Evolutionary conservation across 2,797 vertebrate species (phyloP).

Genomic region (Sardinella longiceps): DNA sequence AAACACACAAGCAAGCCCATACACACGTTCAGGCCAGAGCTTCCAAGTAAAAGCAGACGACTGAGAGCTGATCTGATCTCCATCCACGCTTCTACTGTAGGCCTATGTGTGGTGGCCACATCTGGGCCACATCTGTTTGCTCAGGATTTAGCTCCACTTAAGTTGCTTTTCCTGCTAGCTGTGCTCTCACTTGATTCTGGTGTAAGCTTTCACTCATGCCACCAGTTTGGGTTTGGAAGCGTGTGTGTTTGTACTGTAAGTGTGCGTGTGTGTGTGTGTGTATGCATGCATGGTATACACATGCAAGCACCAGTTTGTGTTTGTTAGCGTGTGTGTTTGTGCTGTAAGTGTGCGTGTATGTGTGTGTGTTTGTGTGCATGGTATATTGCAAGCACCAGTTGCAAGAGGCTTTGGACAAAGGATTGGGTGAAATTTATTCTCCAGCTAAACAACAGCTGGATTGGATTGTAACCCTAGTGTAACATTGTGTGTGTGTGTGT

Average conservation of each 20-base stretch:
- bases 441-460: background rate
- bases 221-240: conserved; percentile 38
- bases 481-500: background rate
- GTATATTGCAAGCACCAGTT: background rate
- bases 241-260: background rate
- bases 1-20: conserved; percentile 39
- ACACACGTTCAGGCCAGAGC: conserved; percentile 48
- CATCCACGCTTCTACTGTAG: conserved; percentile 66
- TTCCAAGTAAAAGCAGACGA: conserved; percentile 52
- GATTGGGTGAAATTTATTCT: background rate
- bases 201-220: conserved; percentile 67
- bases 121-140: conserved; percentile 78
- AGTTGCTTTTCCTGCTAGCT: conserved; percentile 69
- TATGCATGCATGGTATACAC: too few species aligned
- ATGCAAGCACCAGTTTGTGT: background rate
- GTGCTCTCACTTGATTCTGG: conserved; percentile 57
- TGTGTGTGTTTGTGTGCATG: background rate
- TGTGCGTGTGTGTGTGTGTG: conserved; percentile 5
- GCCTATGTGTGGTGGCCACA: conserved; percentile 67
- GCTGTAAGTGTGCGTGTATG: background rate
- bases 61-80: conserved; percentile 34
- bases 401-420: background rate
- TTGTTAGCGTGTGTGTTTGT: background rate
- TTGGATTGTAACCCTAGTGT: too few species aligned
- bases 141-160: conserved; percentile 74